Conservation (phyloP, 1,140 invertebrate species). For the Centruroides vittatus region DNA sequence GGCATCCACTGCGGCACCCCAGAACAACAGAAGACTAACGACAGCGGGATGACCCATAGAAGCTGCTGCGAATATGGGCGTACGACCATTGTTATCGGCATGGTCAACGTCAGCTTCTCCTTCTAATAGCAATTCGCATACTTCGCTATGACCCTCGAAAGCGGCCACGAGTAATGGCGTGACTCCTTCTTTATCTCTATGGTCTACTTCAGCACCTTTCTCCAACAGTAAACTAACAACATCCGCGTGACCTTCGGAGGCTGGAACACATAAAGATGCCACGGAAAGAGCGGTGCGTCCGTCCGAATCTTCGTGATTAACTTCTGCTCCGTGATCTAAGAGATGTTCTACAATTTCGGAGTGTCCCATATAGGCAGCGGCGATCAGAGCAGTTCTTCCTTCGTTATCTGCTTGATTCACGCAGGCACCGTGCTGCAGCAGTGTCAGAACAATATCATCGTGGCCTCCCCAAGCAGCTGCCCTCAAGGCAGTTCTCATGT, state of each 20-base stretch:
- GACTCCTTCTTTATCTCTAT: constrained; percentile 81
- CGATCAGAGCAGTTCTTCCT: constrained; percentile 48
- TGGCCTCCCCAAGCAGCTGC: constrained; percentile 83
- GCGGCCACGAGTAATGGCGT: constrained; percentile 84
- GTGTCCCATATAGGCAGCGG: constrained; percentile 41
- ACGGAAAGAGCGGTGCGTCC: constrained; percentile 67
- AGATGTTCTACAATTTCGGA: constrained; percentile 33
- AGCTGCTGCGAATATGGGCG: constrained; percentile 61
- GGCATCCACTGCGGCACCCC: constrained; percentile 77
- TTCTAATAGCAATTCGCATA: constrained; percentile 69
- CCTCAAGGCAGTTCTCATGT: constrained; percentile 74
- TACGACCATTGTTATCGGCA: constrained; percentile 57
- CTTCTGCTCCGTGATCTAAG: constrained; percentile 27
- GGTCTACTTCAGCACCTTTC: constrained; percentile 66
- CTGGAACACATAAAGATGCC: constrained; percentile 79
- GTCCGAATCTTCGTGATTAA: constrained; percentile 24
- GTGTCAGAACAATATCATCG: constrained; percentile 73
- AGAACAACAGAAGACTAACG: constrained; percentile 63
- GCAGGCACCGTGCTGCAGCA: constrained; percentile 68
- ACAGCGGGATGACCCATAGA: constrained; percentile 72
- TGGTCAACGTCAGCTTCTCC: constrained; percentile 76
- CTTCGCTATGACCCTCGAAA: constrained; percentile 71
- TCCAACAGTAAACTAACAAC: constrained; percentile 63
- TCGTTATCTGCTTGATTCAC: constrained; percentile 79
- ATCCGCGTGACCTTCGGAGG: constrained; percentile 47